Evolutionary conservation across 2,113 vertebrate species (phyloP).

Genomic region (Dolichallabes microphthalmus): DNA sequence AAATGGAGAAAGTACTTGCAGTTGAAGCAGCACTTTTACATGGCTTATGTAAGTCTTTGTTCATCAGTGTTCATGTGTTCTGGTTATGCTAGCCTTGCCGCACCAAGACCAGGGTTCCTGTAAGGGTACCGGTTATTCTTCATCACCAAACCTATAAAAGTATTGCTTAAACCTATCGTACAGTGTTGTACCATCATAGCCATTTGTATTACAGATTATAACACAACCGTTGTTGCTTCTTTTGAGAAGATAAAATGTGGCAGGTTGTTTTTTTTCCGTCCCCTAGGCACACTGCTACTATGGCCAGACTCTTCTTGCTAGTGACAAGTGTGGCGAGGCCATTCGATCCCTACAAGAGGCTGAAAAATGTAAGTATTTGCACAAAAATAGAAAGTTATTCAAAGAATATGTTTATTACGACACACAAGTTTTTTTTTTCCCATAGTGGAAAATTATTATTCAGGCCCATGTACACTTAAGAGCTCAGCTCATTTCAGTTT

Average conservation of each 20-base stretch:
- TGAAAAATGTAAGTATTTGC: conserved; percentile 84
- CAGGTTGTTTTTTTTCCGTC: conserved; percentile 20
- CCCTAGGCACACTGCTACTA: conserved; percentile 90
- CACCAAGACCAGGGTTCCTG: background rate
- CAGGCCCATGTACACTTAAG: background rate
- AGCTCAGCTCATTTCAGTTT: background rate
- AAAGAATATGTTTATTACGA: background rate
- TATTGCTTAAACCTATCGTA: background rate
- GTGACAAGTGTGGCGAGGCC: conserved; percentile 96
- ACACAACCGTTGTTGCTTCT: background rate
- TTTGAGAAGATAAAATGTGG: background rate
- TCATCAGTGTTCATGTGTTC: background rate
- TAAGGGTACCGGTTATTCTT: background rate
- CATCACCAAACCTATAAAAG: background rate
- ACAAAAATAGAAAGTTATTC: too few relatives aligned
- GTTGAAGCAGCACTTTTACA: conserved; percentile 94
- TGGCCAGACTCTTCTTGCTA: conserved; percentile 87
- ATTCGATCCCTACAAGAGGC: conserved; percentile 94
- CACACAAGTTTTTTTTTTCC: background rate
- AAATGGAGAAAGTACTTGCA: conserved; percentile 98
- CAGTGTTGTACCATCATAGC: background rate
- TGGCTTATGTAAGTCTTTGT: conserved; percentile 87
- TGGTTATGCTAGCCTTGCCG: too few relatives aligned
- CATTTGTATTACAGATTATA: background rate
- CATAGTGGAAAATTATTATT: background rate